Base-by-base conservation (phyloP, 2,113 vertebrate genomes). In the Coracopsis vasa region DNA sequence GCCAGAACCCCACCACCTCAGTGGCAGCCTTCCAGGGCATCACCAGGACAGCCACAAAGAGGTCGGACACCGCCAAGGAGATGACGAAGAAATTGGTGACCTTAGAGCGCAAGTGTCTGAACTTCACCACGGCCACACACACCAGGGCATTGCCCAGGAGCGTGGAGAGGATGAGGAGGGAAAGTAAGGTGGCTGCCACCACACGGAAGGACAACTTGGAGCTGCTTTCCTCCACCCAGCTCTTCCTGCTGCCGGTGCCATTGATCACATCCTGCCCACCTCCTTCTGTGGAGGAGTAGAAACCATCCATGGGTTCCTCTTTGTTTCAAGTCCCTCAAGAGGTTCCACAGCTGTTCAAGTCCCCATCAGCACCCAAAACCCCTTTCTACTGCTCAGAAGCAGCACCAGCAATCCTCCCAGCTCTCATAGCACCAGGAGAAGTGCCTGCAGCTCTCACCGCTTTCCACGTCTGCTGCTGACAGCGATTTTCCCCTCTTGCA, bases 81-180 rank as follows among this genome's bases (percentile, higher is more conserved):
- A 98, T 95, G 35, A 98, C 94, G 2, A 99, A 98, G 85, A 98
- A 97, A 86, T 98, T 98, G 86, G 98, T 98, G 80, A 98, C 98
- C 89, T 98, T 98, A 16, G 98, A 99, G 64, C 98, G 96, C 66
- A 98, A 90, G 86, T 98, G 98, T 2, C 98, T 95, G 95, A 99
- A 97, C 16, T 66, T 80, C 65, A 96, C 44, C 72, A 97, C 95
- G 1, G 96, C 97, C 69, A 35, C 6, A 80, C 98, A 98, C 71
- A 98, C 98, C 37, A 98, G 97, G 16, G 89, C 96, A 95, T 98
- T 98, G 35, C 98, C 98, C 84, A 98, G 95, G n/a, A 99, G 93
- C 10, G 98, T 98, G 90, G 93, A 97, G 62, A 98, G 94, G 88
- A 98, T 98, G 74, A 99, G 98, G 7, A 99, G 95, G 29, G 97